Conservation (phyloP, 2,888 invertebrate genomes). For the Heliconius charithonia region DNA sequence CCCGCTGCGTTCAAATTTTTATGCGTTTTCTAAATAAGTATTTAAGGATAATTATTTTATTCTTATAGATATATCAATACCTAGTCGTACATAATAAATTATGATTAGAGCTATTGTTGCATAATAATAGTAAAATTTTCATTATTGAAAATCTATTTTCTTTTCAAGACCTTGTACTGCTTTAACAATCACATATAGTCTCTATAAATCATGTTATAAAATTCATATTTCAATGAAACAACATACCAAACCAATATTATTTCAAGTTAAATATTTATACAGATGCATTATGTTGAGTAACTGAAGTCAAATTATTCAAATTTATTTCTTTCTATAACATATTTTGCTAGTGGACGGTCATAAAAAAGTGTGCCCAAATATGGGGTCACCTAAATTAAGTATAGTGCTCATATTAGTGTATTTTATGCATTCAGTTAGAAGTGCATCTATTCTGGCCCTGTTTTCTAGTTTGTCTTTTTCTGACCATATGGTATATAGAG, state of each 20-base stretch:
- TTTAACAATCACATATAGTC: background rate
- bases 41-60: background rate
- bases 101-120: slow-evolving; percentile 20
- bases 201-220: slow-evolving; percentile 8
- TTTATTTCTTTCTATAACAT: slow-evolving; percentile 50
- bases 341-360: slow-evolving; percentile 48
- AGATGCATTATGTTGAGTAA: slow-evolving; percentile 50
- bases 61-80: background rate
- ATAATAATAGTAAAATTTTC: slow-evolving; percentile 16
- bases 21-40: too few species aligned
- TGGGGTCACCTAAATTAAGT: slow-evolving; percentile 42
- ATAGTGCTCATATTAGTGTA: slow-evolving; percentile 39
- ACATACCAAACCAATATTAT: background rate
- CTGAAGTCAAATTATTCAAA: slow-evolving; percentile 22
- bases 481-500: slow-evolving; percentile 74
- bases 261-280: slow-evolving; percentile 56
- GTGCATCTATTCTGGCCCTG: slow-evolving; percentile 49
- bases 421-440: slow-evolving; percentile 36
- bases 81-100: background rate
- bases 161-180: slow-evolving; percentile 29
- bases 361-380: slow-evolving; percentile 45
- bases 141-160: slow-evolving; percentile 27
- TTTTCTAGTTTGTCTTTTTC: slow-evolving; percentile 73
- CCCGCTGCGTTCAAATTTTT: too few species aligned
- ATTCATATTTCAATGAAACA: slow-evolving; percentile 12